phyloP scores from a whole-genome alignment of 2,113 vertebrate species.

The Dendropsophus ebraccatus region DNA sequence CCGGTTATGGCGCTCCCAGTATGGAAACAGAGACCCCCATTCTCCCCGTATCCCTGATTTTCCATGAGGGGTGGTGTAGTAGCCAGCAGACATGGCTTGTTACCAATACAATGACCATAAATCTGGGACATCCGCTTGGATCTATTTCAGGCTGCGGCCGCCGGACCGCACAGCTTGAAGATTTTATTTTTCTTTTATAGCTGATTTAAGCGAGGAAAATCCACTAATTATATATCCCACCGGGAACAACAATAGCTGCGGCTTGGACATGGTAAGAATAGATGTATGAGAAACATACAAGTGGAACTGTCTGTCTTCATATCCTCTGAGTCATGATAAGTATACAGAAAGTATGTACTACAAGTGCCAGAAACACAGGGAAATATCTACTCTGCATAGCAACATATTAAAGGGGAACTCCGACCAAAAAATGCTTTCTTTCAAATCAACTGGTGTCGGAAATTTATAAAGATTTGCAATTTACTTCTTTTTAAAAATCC shows the following conservation, averaged over 20 bases:
- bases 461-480: too few species aligned
- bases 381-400: too few species aligned
- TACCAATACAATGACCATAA: not conserved
- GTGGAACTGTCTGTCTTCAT: not conserved
- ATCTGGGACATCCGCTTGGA: not conserved
- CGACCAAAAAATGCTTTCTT: too few species aligned
- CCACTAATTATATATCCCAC: not conserved
- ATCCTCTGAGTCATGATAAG: not conserved
- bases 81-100: not conserved
- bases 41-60: not conserved
- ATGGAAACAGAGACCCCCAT: not conserved
- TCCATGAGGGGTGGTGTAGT: not conserved
- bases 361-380: too few species aligned
- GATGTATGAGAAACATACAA: constrained; percentile 29
- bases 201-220: constrained; percentile 14
- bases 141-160: not conserved
- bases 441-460: too few species aligned
- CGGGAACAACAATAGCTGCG: not conserved
- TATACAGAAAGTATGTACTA: not conserved
- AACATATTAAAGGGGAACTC: too few species aligned
- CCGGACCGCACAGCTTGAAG: constrained; percentile 11
- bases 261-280: constrained; percentile 27
- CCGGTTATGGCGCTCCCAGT: too few species aligned
- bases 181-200: constrained; percentile 4
- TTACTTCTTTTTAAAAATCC: too few species aligned